Conservation (phyloP, 2,113 vertebrate genomes). For the Amazona guildingii region DNA sequence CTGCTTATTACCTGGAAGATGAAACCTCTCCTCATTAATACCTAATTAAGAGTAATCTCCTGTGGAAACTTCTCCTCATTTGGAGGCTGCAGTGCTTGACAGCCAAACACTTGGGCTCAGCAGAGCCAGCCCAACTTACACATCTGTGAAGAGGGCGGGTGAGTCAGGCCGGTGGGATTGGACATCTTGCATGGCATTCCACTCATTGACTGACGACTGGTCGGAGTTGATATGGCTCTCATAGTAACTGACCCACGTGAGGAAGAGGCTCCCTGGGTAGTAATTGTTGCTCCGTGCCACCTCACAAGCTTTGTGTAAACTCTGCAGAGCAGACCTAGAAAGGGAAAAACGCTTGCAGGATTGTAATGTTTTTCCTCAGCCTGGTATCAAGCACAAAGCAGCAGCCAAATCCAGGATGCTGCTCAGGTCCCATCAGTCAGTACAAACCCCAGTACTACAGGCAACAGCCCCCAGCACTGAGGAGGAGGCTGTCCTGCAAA, state of each 20-base stretch:
- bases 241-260: slow-evolving; percentile 99
- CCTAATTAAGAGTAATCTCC: neutral
- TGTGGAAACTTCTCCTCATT: neutral
- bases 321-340: slow-evolving; percentile 93
- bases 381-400: neutral
- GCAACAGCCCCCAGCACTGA: neutral
- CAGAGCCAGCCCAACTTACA: slow-evolving; percentile 81
- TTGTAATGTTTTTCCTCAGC: neutral
- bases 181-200: slow-evolving; percentile 98
- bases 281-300: slow-evolving; percentile 94
- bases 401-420: neutral
- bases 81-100: neutral
- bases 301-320: slow-evolving; percentile 95
- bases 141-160: slow-evolving; percentile 90
- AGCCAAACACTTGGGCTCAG: neutral
- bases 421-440: neutral
- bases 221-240: slow-evolving; percentile 94
- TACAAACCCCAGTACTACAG: neutral
- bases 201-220: slow-evolving; percentile 93
- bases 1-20: neutral
- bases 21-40: neutral
- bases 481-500: neutral
- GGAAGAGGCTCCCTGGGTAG: slow-evolving; percentile 95
- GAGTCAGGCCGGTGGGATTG: slow-evolving; percentile 95
- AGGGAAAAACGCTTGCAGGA: neutral